These are phyloP conservation scores for Watersipora subatra DNA, from an alignment of 1,140 invertebrate species.

Conservation along the genomic window DNA sequence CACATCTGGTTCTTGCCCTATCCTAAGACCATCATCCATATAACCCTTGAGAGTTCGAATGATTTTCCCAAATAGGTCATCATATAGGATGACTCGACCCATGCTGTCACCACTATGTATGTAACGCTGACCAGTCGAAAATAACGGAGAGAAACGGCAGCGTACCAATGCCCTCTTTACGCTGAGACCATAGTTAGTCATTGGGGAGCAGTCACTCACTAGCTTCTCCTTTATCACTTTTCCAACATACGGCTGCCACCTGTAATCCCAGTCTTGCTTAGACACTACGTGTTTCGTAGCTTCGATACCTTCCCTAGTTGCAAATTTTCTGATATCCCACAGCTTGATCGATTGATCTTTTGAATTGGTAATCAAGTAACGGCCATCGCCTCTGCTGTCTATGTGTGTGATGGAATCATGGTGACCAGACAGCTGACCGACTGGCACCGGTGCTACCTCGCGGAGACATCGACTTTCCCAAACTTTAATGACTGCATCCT, in stretches of 20 bases:
- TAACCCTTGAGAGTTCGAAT: conserved; percentile 53
- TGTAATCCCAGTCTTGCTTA: conserved; percentile 65
- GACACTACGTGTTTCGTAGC: conserved; percentile 47
- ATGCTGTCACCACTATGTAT: conserved; percentile 73
- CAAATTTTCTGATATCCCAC: conserved; percentile 67
- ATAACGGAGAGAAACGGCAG: conserved; percentile 67
- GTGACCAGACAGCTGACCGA: conserved; percentile 67
- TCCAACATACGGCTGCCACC: conserved; percentile 50
- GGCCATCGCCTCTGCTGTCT: conserved; percentile 60
- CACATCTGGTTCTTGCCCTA: background rate
- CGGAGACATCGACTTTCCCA: conserved; percentile 64
- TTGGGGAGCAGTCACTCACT: conserved; percentile 60
- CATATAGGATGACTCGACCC: conserved; percentile 65
- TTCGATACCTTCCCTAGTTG: conserved; percentile 41
- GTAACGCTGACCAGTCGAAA: conserved; percentile 66
- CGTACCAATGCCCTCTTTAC: conserved; percentile 68
- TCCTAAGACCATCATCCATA: conserved; percentile 42
- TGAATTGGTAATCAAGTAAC: conserved; percentile 68
- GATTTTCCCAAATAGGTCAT: conserved; percentile 61
- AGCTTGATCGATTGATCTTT: conserved; percentile 83
- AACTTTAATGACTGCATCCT: conserved; percentile 68
- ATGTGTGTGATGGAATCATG: conserved; percentile 71
- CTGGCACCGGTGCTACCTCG: conserved; percentile 51
- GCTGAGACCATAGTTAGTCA: conserved; percentile 70
- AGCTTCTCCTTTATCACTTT: conserved; percentile 43